These are phyloP conservation scores for Herminia tarsipennalis DNA, from an alignment of 2,888 invertebrate species.

Conservation along the genomic window DNA sequence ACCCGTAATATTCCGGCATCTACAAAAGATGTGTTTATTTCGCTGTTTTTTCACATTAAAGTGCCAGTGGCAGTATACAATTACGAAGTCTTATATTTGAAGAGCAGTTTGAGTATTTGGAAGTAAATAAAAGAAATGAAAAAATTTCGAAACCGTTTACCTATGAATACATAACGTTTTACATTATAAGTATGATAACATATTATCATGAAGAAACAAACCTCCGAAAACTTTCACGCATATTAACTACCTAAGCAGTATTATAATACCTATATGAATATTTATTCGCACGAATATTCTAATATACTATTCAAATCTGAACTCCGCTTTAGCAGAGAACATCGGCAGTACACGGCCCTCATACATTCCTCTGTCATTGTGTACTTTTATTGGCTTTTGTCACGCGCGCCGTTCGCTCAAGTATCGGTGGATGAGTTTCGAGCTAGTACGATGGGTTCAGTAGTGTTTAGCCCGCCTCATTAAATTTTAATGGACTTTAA, in stretches of 20 bases:
- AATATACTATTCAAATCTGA: conserved; percentile 39
- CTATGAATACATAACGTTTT: too few relatives aligned
- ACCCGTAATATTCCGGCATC: too few relatives aligned
- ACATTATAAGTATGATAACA: not conserved
- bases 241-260: not conserved
- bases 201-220: not conserved
- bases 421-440: conserved; percentile 21
- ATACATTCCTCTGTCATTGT: conserved; percentile 63
- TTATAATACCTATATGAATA: conserved; percentile 10
- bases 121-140: too few relatives aligned
- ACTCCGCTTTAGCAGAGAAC: conserved; percentile 40
- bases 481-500: conserved; percentile 20
- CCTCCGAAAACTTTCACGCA: not conserved
- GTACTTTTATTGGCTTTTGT: conserved; percentile 59
- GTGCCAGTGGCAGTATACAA: too few relatives aligned
- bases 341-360: conserved; percentile 46
- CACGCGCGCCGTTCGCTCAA: conserved; percentile 53
- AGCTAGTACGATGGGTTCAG: conserved; percentile 34
- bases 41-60: too few relatives aligned
- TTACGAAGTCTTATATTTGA: too few relatives aligned
- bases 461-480: conserved; percentile 16
- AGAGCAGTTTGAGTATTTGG: too few relatives aligned
- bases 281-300: conserved; percentile 32
- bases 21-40: too few relatives aligned
- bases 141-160: too few relatives aligned